A percentile compares a stretch with the other conserved stretches of the same genome.
These are phyloP conservation scores for Tachina fera DNA, from an alignment of 2,888 invertebrate genomes.

Conservation along the genomic window DNA sequence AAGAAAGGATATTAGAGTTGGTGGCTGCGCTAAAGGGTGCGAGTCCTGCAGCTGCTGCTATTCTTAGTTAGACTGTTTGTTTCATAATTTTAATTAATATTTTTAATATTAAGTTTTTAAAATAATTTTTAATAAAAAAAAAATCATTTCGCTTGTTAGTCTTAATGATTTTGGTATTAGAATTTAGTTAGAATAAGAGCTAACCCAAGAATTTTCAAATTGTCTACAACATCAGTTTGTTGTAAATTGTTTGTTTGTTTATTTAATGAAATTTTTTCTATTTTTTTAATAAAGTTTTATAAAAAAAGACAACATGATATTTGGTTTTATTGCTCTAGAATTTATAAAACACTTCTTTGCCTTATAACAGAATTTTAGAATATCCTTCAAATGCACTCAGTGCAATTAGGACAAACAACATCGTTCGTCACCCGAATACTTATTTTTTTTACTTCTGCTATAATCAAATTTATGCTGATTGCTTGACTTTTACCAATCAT, in stretches of 20 bases:
- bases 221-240: slow-evolving; percentile 22
- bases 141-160: slow-evolving; percentile 21
- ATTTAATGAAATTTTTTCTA: slow-evolving; percentile 37
- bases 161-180: slow-evolving; percentile 40
- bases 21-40: slow-evolving; percentile 5
- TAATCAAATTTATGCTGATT: neutral
- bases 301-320: slow-evolving; percentile 39
- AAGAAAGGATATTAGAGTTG: slow-evolving; percentile 6
- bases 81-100: slow-evolving; percentile 58
- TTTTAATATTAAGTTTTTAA: slow-evolving; percentile 33
- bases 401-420: too few relatives aligned
- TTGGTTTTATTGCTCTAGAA: neutral
- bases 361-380: too few relatives aligned
- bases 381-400: too few relatives aligned
- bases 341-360: too few relatives aligned
- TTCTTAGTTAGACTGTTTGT: slow-evolving; percentile 68
- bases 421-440: too few relatives aligned
- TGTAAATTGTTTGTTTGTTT: slow-evolving; percentile 38
- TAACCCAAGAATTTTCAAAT: neutral
- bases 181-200: slow-evolving; percentile 22
- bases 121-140: slow-evolving; percentile 15
- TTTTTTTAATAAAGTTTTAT: slow-evolving; percentile 60
- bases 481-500: neutral
- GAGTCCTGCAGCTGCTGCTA: slow-evolving; percentile 14
- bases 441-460: neutral